Percentiles rank a stretch among this genome's conserved stretches.
Evolutionary conservation across 2,113 vertebrate genomes (phyloP).

Genomic region (Hyperoodon ampullatus): DNA sequence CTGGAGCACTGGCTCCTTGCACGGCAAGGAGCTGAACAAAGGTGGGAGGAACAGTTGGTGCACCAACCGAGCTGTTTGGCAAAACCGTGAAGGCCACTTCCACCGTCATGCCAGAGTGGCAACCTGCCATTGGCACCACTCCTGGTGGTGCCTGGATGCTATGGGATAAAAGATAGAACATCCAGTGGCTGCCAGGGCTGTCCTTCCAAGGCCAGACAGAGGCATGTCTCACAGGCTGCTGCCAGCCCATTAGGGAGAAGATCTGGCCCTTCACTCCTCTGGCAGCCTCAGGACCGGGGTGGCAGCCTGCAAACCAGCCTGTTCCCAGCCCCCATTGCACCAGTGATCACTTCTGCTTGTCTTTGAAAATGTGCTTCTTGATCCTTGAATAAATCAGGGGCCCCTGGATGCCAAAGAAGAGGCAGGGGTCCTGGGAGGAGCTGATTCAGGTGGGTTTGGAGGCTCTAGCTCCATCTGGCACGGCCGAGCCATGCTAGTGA

Average conservation of each 20-base stretch:
- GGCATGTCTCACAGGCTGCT: not conserved
- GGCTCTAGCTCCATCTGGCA: not conserved
- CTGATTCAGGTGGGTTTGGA: not conserved
- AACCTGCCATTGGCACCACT: not conserved
- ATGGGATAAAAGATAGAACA: not conserved
- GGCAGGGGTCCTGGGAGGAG: not conserved
- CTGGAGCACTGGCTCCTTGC: not conserved
- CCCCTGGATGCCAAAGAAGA: not conserved
- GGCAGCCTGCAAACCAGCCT: not conserved
- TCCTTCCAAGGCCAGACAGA: not conserved
- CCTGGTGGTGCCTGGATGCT: not conserved
- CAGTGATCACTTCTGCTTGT: not conserved
- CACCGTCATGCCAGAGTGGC: accelerated
- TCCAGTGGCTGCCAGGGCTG: accelerated
- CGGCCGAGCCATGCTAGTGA: not conserved
- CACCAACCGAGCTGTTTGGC: not conserved
- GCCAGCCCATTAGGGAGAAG: not conserved
- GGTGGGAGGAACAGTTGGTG: not conserved
- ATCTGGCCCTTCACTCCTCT: not conserved
- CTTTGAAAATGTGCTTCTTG: not conserved
- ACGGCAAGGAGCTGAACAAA: not conserved
- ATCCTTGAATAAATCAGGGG: not conserved
- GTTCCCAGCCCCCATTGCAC: not conserved
- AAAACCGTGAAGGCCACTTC: not conserved
- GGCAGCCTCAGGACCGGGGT: not conserved